phyloP scores from a whole-genome alignment of 2,113 vertebrate genomes.

The Pelecanus crispus region DNA sequence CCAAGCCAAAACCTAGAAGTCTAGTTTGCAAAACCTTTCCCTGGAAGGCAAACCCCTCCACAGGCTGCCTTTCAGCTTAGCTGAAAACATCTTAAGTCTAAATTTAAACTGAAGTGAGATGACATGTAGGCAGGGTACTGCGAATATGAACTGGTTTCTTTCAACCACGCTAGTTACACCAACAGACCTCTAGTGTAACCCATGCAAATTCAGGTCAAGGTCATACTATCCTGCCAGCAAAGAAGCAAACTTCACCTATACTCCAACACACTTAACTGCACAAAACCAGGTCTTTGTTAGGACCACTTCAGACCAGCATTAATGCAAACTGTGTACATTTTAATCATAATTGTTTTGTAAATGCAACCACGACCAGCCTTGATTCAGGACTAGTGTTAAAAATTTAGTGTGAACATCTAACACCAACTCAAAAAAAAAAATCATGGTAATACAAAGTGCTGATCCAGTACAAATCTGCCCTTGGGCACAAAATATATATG shows the following conservation, averaged over 20 bases:
- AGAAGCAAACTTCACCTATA: background rate
- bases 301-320: background rate
- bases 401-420: background rate
- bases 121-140: accelerated
- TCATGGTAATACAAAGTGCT: background rate
- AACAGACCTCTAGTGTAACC: background rate
- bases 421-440: background rate
- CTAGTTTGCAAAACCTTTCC: background rate
- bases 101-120: background rate
- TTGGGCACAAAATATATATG: background rate
- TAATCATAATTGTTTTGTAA: background rate
- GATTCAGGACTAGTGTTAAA: background rate
- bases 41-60: background rate
- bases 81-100: background rate
- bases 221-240: background rate
- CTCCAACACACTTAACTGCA: background rate
- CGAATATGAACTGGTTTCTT: accelerated
- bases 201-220: accelerated
- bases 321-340: background rate
- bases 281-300: background rate
- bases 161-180: background rate
- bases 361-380: background rate
- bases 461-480: background rate
- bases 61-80: background rate
- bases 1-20: background rate